Evolutionary conservation across 2,797 vertebrate species (phyloP).

Genomic region (Microctenopoma steveboyesi): DNA sequence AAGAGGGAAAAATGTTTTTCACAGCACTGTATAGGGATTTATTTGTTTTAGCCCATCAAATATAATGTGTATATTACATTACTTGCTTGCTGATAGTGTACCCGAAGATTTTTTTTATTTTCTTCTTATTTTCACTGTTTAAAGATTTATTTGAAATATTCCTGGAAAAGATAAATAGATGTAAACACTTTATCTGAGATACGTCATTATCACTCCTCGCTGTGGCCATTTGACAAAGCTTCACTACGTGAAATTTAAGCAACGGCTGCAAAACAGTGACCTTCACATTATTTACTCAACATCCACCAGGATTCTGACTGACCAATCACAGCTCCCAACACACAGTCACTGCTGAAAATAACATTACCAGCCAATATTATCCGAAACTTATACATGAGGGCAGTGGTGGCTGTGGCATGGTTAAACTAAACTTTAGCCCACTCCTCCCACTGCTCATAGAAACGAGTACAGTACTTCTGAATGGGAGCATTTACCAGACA

Average conservation of each 20-base stretch:
- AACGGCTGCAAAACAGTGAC: not conserved
- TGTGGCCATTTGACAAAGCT: not conserved
- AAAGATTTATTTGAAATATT: not conserved
- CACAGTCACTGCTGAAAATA: not conserved
- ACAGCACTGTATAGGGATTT: not conserved
- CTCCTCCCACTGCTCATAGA: too few species aligned
- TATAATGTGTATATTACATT: not conserved
- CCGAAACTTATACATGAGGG: not conserved
- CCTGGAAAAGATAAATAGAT: not conserved
- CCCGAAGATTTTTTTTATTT: not conserved
- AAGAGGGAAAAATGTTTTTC: too few species aligned
- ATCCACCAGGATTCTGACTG: not conserved
- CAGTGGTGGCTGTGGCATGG: too few species aligned
- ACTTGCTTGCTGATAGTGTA: not conserved
- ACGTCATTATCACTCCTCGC: not conserved
- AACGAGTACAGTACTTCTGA: too few species aligned
- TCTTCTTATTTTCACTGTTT: not conserved
- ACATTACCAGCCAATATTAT: not conserved
- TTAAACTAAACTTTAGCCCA: too few species aligned
- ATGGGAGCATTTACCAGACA: too few species aligned
- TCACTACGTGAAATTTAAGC: not conserved
- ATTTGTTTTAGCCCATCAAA: constrained; percentile 1
- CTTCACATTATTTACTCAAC: not conserved
- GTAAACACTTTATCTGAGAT: not conserved
- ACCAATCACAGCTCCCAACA: not conserved